Percentiles rank a stretch among this genome's conserved stretches.
Conservation (phyloP, 2,888 invertebrate species). For the Odontomyia ornata region DNA sequence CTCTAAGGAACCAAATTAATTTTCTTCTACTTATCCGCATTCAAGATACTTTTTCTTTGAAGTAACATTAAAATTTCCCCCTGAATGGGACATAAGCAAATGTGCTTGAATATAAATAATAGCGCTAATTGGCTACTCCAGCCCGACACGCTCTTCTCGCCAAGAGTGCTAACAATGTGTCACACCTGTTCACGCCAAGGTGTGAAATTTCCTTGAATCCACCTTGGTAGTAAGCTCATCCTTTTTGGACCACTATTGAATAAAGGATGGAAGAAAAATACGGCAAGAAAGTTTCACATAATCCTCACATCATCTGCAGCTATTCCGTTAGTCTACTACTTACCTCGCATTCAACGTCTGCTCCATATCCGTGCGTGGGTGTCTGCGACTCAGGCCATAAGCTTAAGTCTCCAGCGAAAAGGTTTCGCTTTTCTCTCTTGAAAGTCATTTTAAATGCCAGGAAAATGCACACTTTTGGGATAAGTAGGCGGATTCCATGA, state of each 20-base stretch:
- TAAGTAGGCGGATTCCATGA: constrained; percentile 5
- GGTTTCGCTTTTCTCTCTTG: not conserved
- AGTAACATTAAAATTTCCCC: not conserved
- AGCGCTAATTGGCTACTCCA: constrained; percentile 4
- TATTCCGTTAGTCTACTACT: too few relatives aligned
- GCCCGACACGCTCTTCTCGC: not conserved
- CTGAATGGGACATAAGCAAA: not conserved
- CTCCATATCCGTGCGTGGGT: too few relatives aligned
- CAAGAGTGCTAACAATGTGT: not conserved
- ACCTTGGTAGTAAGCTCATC: too few relatives aligned
- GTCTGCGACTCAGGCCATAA: too few relatives aligned
- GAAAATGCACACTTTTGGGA: constrained; percentile 31
- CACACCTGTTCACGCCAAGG: not conserved
- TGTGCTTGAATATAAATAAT: not conserved
- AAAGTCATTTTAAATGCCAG: constrained; percentile 11
- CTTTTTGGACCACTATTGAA: too few relatives aligned
- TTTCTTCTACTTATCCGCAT: too few relatives aligned
- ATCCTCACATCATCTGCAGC: too few relatives aligned
- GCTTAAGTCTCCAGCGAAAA: not conserved
- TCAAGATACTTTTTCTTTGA: too few relatives aligned
- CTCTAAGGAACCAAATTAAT: too few relatives aligned
- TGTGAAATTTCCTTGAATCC: not conserved
- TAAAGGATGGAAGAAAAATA: too few relatives aligned
- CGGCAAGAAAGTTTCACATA: too few relatives aligned
- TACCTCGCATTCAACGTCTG: too few relatives aligned